Conservation (phyloP, 1,140 invertebrate genomes). For the Apis florea region DNA sequence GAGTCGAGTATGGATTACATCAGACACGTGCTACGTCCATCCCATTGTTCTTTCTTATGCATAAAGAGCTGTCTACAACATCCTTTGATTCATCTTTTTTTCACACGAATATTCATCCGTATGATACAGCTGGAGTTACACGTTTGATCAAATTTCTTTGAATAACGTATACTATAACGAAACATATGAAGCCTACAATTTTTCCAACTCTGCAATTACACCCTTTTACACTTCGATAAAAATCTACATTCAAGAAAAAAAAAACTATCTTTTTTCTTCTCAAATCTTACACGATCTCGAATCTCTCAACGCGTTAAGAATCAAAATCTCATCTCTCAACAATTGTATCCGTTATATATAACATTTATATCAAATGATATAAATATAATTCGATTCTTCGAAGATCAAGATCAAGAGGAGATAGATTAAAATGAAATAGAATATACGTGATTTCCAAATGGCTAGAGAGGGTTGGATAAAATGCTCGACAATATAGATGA, state of each 20-base stretch:
- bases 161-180: background rate
- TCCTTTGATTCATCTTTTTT: conserved; percentile 9
- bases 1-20: background rate
- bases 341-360: no score
- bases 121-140: conserved; percentile 14
- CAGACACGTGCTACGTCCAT: background rate
- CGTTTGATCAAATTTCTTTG: conserved; percentile 15
- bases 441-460: no score
- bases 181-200: background rate
- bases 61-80: conserved; percentile 7
- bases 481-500: no score
- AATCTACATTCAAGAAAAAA: background rate
- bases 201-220: background rate
- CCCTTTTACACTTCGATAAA: background rate
- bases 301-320: background rate
- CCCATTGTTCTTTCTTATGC: background rate
- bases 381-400: no score
- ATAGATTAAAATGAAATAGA: no score
- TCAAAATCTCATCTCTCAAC: background rate
- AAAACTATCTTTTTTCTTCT: background rate
- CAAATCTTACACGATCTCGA: background rate
- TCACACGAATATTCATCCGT: conserved; percentile 15
- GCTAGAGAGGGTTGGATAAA: no score
- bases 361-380: no score
- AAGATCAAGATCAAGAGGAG: no score